These are phyloP conservation scores for Raja brachyura DNA, from an alignment of 2,113 vertebrate species.

Conservation along the genomic window DNA sequence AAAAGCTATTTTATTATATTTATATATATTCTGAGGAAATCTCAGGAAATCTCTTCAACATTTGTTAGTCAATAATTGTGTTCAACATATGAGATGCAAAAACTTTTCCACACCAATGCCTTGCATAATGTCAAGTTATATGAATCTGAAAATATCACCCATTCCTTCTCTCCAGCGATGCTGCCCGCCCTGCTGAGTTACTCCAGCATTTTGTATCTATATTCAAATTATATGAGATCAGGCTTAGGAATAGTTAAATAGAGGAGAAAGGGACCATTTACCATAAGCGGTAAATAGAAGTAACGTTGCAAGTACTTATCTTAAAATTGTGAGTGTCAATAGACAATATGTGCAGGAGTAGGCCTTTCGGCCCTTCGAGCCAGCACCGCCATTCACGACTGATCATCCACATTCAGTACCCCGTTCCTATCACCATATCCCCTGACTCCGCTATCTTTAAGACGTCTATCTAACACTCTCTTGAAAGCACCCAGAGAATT, in stretches of 20 bases:
- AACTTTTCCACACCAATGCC: not conserved
- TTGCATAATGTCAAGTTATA: not conserved
- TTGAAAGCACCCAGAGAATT: no score
- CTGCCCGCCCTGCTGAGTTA: no score
- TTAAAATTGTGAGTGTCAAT: not conserved
- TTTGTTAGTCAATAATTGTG: not conserved
- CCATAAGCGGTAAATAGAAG: not conserved
- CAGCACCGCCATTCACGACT: no score
- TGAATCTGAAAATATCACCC: no score
- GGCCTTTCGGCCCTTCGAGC: no score
- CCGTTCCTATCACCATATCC: no score
- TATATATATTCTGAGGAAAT: not conserved
- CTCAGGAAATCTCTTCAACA: not conserved
- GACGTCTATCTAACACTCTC: no score
- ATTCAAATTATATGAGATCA: not conserved
- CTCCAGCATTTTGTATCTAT: no score
- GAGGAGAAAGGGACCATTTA: not conserved
- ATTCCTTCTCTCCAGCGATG: no score
- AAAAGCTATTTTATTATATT: not conserved
- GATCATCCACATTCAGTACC: no score
- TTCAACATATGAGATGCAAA: not conserved
- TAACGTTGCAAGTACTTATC: not conserved
- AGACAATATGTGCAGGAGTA: no score
- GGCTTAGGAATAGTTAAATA: not conserved
- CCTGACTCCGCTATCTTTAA: no score